Percentiles rank a stretch among this genome's conserved stretches.
Conservation (phyloP, 2,113 vertebrate species). For the Aythya baeri region DNA sequence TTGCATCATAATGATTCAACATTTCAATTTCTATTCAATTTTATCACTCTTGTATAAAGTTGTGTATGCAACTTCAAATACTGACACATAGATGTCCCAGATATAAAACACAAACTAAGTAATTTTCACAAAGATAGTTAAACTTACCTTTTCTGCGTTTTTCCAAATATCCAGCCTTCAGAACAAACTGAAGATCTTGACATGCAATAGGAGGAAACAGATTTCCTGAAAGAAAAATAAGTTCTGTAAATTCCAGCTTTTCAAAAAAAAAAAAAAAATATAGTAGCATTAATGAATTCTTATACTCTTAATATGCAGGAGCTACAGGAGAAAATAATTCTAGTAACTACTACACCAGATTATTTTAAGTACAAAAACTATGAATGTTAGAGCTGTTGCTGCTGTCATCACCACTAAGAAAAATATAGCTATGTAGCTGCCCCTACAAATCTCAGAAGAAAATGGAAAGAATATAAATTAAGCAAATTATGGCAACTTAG, state of each 20-base stretch:
- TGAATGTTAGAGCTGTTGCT: not conserved
- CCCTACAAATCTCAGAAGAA: not conserved
- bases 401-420: not conserved
- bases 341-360: not conserved
- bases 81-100: not conserved
- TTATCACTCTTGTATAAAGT: not conserved
- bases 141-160: constrained; percentile 93
- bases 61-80: not conserved
- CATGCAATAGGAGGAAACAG: constrained; percentile 88
- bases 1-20: not conserved
- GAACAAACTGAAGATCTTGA: constrained; percentile 88
- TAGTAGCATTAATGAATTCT: not conserved
- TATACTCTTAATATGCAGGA: not conserved
- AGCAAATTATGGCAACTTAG: not conserved
- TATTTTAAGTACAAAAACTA: not conserved
- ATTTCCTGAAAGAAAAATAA: constrained; percentile 77
- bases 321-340: not conserved
- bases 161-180: constrained; percentile 93
- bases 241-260: not conserved
- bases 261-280: not conserved
- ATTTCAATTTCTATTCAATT: not conserved
- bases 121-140: not conserved
- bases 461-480: not conserved
- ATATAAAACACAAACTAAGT: not conserved
- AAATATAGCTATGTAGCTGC: not conserved